Evolutionary conservation across 1,140 invertebrate genomes (phyloP).

Genomic region (Drosophila novamexicana): DNA sequence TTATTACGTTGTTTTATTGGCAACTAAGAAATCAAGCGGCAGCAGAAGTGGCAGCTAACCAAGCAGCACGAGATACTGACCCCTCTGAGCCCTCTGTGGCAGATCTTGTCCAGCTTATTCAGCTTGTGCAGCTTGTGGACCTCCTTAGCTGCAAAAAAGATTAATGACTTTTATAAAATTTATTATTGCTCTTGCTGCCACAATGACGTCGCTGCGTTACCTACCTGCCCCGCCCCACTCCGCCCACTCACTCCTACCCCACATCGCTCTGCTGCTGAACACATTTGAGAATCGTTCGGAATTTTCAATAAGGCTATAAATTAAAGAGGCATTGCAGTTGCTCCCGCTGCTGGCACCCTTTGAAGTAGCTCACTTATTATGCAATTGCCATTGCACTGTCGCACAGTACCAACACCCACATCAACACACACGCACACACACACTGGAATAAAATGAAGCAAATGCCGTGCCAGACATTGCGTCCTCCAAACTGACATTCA

Average conservation of each 20-base stretch:
- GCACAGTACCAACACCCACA: conserved; percentile 11
- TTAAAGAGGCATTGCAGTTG: conserved; percentile 48
- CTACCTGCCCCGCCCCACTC: neutral
- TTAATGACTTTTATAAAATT: conserved; percentile 82
- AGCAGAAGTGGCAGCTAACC: conserved; percentile 6
- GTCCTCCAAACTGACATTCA: conserved; percentile 33
- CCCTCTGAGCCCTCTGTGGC: neutral
- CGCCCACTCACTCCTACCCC: neutral
- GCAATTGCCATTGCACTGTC: conserved; percentile 64
- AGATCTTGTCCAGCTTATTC: conserved; percentile 9
- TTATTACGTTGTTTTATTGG: conserved; percentile 81
- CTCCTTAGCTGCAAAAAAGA: conserved; percentile 63
- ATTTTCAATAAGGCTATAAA: conserved; percentile 79
- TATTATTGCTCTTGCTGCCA: conserved; percentile 73
- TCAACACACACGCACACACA: neutral
- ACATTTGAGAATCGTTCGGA: conserved; percentile 39
- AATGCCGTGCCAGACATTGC: conserved; percentile 6
- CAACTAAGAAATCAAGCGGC: conserved; percentile 40
- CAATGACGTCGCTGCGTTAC: conserved; percentile 48
- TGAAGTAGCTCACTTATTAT: conserved; percentile 74
- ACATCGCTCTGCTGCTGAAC: neutral
- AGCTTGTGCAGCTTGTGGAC: conserved; percentile 23
- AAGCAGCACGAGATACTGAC: conserved; percentile 1
- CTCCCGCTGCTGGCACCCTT: conserved; percentile 34
- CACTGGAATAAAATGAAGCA: conserved; percentile 1